Conservation (phyloP, 2,888 invertebrate genomes). For the Leucophenga montana region DNA sequence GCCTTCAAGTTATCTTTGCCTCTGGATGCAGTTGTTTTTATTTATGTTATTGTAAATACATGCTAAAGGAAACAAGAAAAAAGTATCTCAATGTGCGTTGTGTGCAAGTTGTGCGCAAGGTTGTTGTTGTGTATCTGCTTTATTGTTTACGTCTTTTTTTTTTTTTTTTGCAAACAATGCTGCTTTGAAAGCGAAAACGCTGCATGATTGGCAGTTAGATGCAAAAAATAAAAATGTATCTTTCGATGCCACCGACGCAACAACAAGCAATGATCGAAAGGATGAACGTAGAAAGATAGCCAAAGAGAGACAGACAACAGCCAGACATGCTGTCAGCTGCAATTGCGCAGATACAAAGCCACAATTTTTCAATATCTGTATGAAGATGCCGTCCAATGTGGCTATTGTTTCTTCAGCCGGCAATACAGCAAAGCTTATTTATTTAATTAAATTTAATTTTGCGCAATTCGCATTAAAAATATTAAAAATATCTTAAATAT, state of each 20-base stretch:
- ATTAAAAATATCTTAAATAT: constrained; percentile 20
- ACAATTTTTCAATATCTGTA: background rate
- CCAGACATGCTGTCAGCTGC: background rate
- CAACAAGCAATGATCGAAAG: background rate
- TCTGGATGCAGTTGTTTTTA: background rate
- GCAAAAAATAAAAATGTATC: background rate
- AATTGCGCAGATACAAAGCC: background rate
- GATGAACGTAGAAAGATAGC: background rate
- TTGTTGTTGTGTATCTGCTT: too few species aligned
- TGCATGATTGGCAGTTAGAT: background rate
- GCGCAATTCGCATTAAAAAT: constrained; percentile 38
- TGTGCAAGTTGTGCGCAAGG: too few species aligned
- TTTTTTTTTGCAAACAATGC: background rate
- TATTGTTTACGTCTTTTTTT: background rate
- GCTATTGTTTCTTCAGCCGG: background rate
- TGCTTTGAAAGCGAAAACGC: background rate
- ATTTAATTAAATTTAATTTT: constrained; percentile 3
- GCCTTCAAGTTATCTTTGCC: background rate
- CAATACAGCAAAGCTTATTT: background rate
- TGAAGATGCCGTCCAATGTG: background rate
- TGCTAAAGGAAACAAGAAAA: background rate
- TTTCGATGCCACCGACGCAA: constrained; percentile 2
- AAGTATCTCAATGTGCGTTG: background rate
- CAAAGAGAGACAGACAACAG: background rate
- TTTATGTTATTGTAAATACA: constrained; percentile 1